A percentile compares a stretch with the other conserved stretches of the same genome.
These are phyloP conservation scores for Calvadosia cruxmelitensis DNA, from an alignment of 30 jellyfish, hydroid and myxozoan species.

Conservation along the genomic window DNA sequence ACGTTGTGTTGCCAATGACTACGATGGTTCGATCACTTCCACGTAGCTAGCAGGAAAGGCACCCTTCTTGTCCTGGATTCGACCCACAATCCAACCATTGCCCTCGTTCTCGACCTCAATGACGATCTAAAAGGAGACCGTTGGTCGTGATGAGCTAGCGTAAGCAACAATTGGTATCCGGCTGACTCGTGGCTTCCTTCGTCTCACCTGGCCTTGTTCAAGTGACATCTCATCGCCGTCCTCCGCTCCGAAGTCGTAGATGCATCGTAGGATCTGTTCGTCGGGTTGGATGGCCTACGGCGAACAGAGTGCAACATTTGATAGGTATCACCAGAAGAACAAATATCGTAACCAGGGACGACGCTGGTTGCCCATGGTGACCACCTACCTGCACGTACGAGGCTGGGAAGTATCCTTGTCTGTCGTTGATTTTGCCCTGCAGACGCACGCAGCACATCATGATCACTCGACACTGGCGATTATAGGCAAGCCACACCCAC, in stretches of 20 bases:
- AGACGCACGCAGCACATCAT: background rate
- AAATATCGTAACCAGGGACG: background rate
- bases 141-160: background rate
- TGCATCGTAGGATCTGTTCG: constrained; percentile 35
- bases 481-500: too few relatives aligned
- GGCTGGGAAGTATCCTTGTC: constrained; percentile 54
- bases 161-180: background rate
- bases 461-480: background rate
- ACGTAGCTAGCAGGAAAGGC: constrained; percentile 72
- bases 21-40: constrained; percentile 7
- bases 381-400: constrained; percentile 44
- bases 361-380: background rate
- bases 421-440: constrained; percentile 33
- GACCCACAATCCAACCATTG: constrained; percentile 80
- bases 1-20: background rate
- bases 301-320: background rate
- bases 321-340: background rate
- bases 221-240: constrained; percentile 56
- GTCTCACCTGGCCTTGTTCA: constrained; percentile 73
- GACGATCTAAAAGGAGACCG: constrained; percentile 29
- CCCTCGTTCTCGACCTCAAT: constrained; percentile 60
- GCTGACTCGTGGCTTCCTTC: background rate
- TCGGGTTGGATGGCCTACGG: constrained; percentile 28
- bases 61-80: constrained; percentile 23
- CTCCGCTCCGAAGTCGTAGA: constrained; percentile 61